Evolutionary conservation across 37 sponge, comb jelly and placozoan species (phyloP).

Genomic region (Hormiphora californensis): DNA sequence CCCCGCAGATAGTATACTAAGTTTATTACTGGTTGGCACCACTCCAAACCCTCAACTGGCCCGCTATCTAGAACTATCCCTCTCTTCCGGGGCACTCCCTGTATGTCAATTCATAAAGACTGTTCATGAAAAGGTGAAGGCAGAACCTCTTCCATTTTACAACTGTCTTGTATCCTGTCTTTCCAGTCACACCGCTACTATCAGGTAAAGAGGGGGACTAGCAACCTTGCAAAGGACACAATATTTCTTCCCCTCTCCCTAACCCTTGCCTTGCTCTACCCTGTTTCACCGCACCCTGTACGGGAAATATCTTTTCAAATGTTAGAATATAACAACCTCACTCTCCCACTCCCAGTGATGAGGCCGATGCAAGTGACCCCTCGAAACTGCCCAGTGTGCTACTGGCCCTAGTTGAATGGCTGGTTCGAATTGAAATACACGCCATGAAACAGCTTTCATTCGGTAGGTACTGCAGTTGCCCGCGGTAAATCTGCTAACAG

Average conservation of each 20-base stretch:
- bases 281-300: no score
- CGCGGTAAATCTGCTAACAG: no score
- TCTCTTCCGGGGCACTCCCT: background rate
- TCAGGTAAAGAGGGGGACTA: no score
- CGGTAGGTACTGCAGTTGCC: no score
- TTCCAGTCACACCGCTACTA: background rate
- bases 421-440: conserved; percentile 2
- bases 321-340: background rate
- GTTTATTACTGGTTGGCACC: background rate
- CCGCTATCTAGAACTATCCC: conserved; percentile 8
- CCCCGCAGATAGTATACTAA: background rate
- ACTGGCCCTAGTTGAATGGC: conserved; percentile 18
- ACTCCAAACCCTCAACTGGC: conserved; percentile 11
- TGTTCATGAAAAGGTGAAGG: background rate
- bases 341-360: conserved; percentile 13
- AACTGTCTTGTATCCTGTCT: background rate
- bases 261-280: no score
- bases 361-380: background rate
- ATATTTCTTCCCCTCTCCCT: no score
- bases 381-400: background rate
- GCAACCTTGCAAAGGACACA: no score
- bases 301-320: background rate
- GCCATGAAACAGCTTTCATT: conserved; percentile 49
- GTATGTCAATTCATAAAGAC: conserved; percentile 3
- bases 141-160: background rate